Base-by-base conservation (phyloP, 2,797 vertebrate genomes). In the Meriones psammophilus region DNA sequence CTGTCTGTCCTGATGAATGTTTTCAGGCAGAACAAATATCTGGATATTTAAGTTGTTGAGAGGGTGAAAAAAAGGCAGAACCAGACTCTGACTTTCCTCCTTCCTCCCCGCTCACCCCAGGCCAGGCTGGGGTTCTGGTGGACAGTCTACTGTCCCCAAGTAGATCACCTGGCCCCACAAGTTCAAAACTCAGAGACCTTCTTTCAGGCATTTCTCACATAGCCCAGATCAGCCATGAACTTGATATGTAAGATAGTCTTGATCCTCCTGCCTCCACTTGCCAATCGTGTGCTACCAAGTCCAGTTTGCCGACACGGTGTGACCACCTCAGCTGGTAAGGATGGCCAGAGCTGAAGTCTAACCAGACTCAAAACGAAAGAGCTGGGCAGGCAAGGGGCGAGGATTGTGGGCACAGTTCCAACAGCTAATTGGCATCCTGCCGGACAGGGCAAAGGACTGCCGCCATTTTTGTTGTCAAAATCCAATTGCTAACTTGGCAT, bases 361-460 rank as follows among this genome's bases (percentile, higher is more conserved):
- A 30, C 56, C 64, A 28, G 24, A 58, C 0, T 4, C 50, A n/a
- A 69, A 36, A 10, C 3, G 9, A 50, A 62, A 17, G 46, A 18
- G 15, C 62, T 30, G 62, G 26, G 50, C 50, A 22, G 1, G 0
- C 0, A 2, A 6, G 50, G 18, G 15, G 3, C 18, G 68, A 73
- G 88, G 68, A 30, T 18, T 5, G 20, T 0, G 0, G 54, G 17
- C 28, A 0, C 0, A 4, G 39, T 92, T 88, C n/a, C 18, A 64
- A n/a, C 0, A 9, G 58, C 14, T 24, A 9, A 39, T 28, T 15
- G 2, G 10, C 20, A 64, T 1, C 30, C 8, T 7, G 46, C 74
- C 26, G 62, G 64, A 3, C 1, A 42, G 33, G 14, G 62, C 33
- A 78, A 83, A 89, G 33, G 36, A 33, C 12, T 13, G 33, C 50